These are phyloP conservation scores for Agonopterix subpropinquella DNA, from an alignment of 2,888 invertebrate species.

Conservation along the genomic window DNA sequence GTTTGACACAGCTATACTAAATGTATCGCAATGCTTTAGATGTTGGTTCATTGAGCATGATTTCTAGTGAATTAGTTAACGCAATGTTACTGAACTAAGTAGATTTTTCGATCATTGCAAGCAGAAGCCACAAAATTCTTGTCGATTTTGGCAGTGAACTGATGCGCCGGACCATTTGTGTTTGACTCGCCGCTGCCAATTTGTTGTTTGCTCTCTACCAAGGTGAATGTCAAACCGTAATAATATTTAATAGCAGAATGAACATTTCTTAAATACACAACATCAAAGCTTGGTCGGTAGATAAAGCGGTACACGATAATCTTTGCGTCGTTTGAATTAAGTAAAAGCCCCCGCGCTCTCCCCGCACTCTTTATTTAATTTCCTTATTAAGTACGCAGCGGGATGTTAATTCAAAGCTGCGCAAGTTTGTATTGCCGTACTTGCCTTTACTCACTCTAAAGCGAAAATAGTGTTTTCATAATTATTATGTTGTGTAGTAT, in stretches of 20 bases:
- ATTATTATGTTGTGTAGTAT: too few species aligned
- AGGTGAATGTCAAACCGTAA: constrained; percentile 9
- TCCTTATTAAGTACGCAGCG: too few species aligned
- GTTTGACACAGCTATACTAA: constrained; percentile 9
- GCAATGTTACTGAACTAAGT: constrained; percentile 16
- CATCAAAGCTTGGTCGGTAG: too few species aligned
- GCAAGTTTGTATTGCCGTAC: too few species aligned
- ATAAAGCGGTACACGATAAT: too few species aligned
- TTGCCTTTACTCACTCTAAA: too few species aligned
- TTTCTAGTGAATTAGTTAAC: constrained; percentile 14
- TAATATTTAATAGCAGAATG: background rate
- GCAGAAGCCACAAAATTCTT: constrained; percentile 13
- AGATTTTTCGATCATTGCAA: constrained; percentile 16
- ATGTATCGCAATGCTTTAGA: constrained; percentile 14
- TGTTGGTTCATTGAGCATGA: constrained; percentile 15
- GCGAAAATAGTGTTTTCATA: too few species aligned
- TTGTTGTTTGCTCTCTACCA: background rate
- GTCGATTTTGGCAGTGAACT: constrained; percentile 8
- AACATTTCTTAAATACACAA: too few species aligned
- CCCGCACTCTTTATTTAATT: too few species aligned
- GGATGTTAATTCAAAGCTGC: too few species aligned
- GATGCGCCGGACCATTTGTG: constrained; percentile 6
- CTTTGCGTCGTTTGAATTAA: too few species aligned
- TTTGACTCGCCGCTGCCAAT: constrained; percentile 3
- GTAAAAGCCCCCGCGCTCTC: too few species aligned